Conservation (phyloP, 2,797 vertebrate species). For the Lithobates sylvaticus region DNA sequence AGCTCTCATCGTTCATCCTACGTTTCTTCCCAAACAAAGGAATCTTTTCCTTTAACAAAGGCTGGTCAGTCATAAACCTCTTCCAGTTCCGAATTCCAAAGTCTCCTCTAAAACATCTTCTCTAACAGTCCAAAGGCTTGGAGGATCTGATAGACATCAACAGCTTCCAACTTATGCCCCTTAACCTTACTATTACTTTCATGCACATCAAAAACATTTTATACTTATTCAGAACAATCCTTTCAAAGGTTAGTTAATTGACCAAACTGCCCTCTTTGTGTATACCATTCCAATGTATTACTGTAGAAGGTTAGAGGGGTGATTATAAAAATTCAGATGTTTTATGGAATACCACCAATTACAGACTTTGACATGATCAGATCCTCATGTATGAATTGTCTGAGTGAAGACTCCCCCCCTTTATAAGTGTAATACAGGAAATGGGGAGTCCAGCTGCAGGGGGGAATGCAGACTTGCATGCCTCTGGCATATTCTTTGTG, state of each 20-base stretch:
- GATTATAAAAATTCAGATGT: background rate
- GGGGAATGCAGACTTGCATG: no score
- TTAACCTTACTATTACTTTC: background rate
- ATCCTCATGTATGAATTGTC: background rate
- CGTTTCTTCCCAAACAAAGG: background rate
- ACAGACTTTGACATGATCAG: background rate
- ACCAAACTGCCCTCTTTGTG: background rate
- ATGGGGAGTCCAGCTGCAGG: background rate
- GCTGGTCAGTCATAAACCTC: background rate
- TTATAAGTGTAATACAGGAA: background rate
- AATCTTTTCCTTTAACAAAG: background rate
- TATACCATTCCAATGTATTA: background rate
- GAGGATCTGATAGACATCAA: background rate
- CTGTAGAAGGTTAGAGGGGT: background rate
- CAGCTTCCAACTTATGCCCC: background rate
- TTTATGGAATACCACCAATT: background rate
- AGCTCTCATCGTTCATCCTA: background rate
- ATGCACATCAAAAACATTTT: background rate
- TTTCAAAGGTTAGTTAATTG: background rate
- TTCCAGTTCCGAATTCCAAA: background rate
- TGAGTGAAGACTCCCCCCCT: background rate
- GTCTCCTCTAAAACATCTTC: background rate
- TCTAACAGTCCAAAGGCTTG: background rate
- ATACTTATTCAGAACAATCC: background rate
- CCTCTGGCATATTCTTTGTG: no score